Conservation (phyloP, 1,140 invertebrate species). For the Heliconius hewitsoni region DNA sequence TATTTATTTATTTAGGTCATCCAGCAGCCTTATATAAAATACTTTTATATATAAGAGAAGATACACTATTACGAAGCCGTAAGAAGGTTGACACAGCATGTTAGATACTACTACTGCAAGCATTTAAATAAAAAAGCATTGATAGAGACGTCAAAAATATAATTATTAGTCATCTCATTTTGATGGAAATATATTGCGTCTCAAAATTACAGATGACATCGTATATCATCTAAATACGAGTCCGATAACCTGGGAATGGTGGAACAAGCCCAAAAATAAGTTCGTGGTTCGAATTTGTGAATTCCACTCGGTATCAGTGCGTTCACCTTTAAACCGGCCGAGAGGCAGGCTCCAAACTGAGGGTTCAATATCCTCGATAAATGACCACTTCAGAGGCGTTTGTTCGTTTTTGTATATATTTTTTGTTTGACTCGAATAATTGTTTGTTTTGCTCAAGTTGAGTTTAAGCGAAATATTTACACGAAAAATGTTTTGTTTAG, state of each 20-base stretch:
- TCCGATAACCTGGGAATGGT: constrained; percentile 68
- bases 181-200: constrained; percentile 40
- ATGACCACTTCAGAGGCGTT: constrained; percentile 59
- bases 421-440: constrained; percentile 30
- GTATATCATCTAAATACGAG: constrained; percentile 60
- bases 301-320: constrained; percentile 71
- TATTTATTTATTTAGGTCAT: too few species aligned
- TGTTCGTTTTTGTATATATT: constrained; percentile 40
- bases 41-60: too few species aligned
- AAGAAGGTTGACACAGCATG: too few species aligned
- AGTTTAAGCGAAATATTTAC: neutral
- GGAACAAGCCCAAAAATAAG: constrained; percentile 70
- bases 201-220: constrained; percentile 56
- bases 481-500: neutral
- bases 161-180: constrained; percentile 33
- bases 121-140: too few species aligned
- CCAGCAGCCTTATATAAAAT: too few species aligned
- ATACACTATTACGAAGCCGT: too few species aligned
- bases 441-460: constrained; percentile 36
- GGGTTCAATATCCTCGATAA: constrained; percentile 74
- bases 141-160: neutral
- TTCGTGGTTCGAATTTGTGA: constrained; percentile 64
- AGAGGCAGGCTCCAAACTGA: constrained; percentile 59
- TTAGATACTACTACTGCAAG: too few species aligned
- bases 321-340: constrained; percentile 77